phyloP scores from a whole-genome alignment of 2,113 vertebrate species.

The Ovis canadensis region DNA sequence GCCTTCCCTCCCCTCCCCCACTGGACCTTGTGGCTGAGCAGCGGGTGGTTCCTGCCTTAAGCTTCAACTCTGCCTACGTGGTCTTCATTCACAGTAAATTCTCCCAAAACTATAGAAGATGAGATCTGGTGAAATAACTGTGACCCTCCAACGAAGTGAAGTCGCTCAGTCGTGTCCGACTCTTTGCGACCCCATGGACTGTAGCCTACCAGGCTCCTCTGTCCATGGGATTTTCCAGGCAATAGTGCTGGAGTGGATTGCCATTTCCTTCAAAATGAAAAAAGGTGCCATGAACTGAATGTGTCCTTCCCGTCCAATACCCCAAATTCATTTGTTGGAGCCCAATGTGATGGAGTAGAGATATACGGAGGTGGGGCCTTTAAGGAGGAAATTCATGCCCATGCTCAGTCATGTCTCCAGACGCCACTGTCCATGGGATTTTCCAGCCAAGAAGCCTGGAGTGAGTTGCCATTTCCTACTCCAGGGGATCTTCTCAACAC shows the following conservation, averaged over 20 bases:
- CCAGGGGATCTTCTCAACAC: not conserved
- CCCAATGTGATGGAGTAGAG: not conserved
- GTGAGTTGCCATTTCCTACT: not conserved
- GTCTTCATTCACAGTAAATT: not conserved
- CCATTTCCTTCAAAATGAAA: not conserved
- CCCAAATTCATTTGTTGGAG: not conserved
- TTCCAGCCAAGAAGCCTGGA: not conserved
- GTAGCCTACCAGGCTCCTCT: no score
- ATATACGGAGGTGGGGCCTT: not conserved
- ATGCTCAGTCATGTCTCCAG: not conserved
- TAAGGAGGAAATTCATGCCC: not conserved
- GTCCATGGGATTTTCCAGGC: no score
- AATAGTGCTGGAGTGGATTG: no score
- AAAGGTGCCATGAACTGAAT: not conserved
- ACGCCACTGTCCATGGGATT: not conserved
- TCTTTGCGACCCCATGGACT: no score
- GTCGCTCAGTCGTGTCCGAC: no score
- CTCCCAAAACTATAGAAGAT: not conserved
- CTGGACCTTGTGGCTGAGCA: not conserved
- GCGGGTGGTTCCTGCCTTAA: not conserved
- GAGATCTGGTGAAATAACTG: not conserved
- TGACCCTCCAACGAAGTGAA: not conserved
- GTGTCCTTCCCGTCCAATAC: fast-evolving
- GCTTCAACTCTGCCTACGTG: not conserved
- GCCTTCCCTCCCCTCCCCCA: not conserved